These are phyloP conservation scores for Neoscelio sp. DNA, from an alignment of 2,888 invertebrate species.

Conservation along the genomic window DNA sequence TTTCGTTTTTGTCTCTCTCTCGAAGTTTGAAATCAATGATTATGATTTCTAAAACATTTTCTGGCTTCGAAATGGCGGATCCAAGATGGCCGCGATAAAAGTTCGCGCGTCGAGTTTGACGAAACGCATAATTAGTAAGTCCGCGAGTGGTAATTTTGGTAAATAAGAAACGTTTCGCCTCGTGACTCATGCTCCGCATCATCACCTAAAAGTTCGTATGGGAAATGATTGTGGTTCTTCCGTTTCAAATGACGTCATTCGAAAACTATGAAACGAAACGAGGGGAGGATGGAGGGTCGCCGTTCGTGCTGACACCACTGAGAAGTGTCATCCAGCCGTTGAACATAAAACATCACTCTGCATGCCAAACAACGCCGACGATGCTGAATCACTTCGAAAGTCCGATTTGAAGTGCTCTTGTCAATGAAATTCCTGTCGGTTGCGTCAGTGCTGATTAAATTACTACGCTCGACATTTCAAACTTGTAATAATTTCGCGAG, in stretches of 20 bases:
- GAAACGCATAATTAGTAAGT: no score
- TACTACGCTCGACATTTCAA: not conserved
- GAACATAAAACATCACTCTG: not conserved
- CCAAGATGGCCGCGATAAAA: no score
- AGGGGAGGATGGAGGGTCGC: no score
- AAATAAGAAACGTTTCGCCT: no score
- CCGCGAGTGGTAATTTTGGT: no score
- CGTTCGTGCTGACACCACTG: no score
- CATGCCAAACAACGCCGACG: not conserved
- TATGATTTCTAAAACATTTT: no score
- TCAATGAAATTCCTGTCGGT: constrained; percentile 1
- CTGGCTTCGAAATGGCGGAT: no score
- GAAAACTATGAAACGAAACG: not conserved
- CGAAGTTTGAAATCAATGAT: constrained; percentile 16
- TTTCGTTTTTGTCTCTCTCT: not conserved
- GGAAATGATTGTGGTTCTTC: constrained; percentile 1
- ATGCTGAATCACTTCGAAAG: not conserved
- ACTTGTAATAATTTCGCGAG: no score
- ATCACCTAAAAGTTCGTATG: not conserved
- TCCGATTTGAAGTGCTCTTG: not conserved
- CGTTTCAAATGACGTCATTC: not conserved
- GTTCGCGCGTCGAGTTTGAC: no score
- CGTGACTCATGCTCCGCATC: not conserved
- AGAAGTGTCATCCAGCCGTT: not conserved
- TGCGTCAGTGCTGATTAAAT: constrained; percentile 2